Evolutionary conservation across 2,888 invertebrate genomes (phyloP), one percentile per base, ranked within the genome.

Genomic region (Cephus pygmeus): DNA sequence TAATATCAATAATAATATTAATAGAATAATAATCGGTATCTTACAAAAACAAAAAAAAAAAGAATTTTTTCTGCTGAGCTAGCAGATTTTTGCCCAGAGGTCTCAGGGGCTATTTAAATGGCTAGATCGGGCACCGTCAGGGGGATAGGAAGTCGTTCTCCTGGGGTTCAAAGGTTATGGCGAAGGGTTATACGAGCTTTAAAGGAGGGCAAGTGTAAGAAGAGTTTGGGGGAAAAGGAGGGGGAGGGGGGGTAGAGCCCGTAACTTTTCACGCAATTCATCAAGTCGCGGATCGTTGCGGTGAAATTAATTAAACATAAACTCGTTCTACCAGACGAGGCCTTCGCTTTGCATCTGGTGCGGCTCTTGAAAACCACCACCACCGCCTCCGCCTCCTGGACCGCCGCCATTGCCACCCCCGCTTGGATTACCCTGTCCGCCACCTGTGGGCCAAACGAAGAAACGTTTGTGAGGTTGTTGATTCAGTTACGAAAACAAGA

Each of bases 261-360:
- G 69, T 36, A 36, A 40, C 75, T 74, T 69, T 71, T 71, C 35
- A 69, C 75, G 33, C 76, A 30, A 34, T 23, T 56, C 76, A 74
- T 74, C 74, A 36, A 74, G 74, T 15, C 40, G 69, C 34, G 71
- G 30, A 77, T 40, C 77, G 75, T 73, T 69, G 77, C 81, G 79
- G 79, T 77, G 79, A 84, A 84, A 87, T 87, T 85, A 88, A 88
- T 90, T 88, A 88, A 86, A 88, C 82, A 81, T 84, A 88, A 88
- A 88, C 87, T 86, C 87, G 86, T 93, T 92, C 93, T 95, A 95
- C 95, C 95, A 95, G 93, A 95, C 95, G 89, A 95, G 93, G 77
- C 95, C 95, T 91, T 95, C 95, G 92, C 94, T 95, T 90, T 95
- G 94, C 92, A 94, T 93, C 92, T 95, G 94, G 91, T 95, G 95